Evolutionary conservation across 2,113 vertebrate species (phyloP), one percentile per base, ranked within the genome.

Genomic region (Oncorhynchus gorbuscha): DNA sequence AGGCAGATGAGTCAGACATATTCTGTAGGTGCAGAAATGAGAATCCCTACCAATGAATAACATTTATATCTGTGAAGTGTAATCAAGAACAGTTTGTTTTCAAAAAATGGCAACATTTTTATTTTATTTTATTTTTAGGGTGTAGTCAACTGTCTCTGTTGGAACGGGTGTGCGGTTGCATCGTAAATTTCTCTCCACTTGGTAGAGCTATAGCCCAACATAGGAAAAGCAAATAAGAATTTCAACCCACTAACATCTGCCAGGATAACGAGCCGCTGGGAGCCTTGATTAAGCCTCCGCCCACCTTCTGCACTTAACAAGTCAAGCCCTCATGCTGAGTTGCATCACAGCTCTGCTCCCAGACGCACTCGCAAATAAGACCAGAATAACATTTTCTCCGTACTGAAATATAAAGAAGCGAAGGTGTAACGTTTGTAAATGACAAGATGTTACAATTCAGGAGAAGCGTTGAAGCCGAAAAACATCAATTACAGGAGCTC

Each of bases 401-500:
- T 35, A 51, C 32, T n/a, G 28, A 58, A 12, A 65, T 14, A 20
- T 72, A 58, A n/a, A 4, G 20, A 79, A 75, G 5, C 28, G 14
- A 35, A 61, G 28, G n/a, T 35, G 26, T 32, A 30, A n/a, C 28
- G 11, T 45, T 49, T 30, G 18, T 20, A 28, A 8, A 62, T 26
- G 79, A 68, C 71, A 89, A 77, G 0, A 97, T 97, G 95, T 81
- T 95, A 84, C 91, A 92, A 76, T 90, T 90, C 74, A 88, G 85
- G 88, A 91, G 39, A 45, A 45, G 93, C 74, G 94, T 95, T 80
- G 90, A 95, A 71, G 79, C 86, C 62, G 96, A 97, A 71, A 94
- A 95, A 80, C 86, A 91, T 8, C 94, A 97, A 81, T 92, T 97
- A 69, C 94, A 93, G 81, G 92, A 94, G 83, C 94, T 97, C 71